Percentiles rank a stretch among this genome's conserved stretches.
Evolutionary conservation across 2,888 invertebrate species (phyloP).

Genomic region (Cheilosia urbana): DNA sequence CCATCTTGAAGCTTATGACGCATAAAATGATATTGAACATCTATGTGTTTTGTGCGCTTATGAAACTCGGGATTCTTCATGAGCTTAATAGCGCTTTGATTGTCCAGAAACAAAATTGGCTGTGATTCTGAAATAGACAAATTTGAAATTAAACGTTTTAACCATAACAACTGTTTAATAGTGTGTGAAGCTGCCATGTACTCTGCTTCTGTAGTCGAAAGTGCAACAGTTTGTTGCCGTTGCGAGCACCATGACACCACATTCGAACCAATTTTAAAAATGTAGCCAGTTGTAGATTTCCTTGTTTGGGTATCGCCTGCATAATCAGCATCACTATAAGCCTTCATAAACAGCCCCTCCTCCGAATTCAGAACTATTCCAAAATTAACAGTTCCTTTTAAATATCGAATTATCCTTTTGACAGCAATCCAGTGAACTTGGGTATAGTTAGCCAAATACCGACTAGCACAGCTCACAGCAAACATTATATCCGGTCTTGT

Average conservation of each 20-base stretch:
- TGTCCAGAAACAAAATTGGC: conserved; percentile 76
- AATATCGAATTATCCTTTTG: conserved; percentile 15
- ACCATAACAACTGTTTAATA: conserved; percentile 51
- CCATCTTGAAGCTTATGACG: conserved; percentile 4
- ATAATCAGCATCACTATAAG: conserved; percentile 67
- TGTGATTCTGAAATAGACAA: neutral
- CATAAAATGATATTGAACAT: conserved; percentile 34
- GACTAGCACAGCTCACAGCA: conserved; percentile 44
- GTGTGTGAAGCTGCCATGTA: conserved; percentile 67
- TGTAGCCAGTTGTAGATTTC: conserved; percentile 73
- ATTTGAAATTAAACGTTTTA: conserved; percentile 30
- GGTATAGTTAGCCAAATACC: conserved; percentile 6
- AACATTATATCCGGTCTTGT: conserved; percentile 45
- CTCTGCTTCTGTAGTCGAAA: conserved; percentile 78
- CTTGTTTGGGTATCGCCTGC: conserved; percentile 28
- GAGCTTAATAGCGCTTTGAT: conserved; percentile 75
- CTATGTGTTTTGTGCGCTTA: conserved; percentile 76
- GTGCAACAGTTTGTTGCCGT: conserved; percentile 78
- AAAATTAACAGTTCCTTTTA: neutral
- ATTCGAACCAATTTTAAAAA: conserved; percentile 74
- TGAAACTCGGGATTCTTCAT: conserved; percentile 77
- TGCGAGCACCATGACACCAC: conserved; percentile 78
- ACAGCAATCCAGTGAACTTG: conserved; percentile 1
- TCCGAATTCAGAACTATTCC: neutral
- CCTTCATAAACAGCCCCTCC: neutral